A percentile compares a stretch with the other conserved stretches of the same genome.
Conservation (phyloP, 2,797 vertebrate genomes). For the Cottoperca gobio region DNA sequence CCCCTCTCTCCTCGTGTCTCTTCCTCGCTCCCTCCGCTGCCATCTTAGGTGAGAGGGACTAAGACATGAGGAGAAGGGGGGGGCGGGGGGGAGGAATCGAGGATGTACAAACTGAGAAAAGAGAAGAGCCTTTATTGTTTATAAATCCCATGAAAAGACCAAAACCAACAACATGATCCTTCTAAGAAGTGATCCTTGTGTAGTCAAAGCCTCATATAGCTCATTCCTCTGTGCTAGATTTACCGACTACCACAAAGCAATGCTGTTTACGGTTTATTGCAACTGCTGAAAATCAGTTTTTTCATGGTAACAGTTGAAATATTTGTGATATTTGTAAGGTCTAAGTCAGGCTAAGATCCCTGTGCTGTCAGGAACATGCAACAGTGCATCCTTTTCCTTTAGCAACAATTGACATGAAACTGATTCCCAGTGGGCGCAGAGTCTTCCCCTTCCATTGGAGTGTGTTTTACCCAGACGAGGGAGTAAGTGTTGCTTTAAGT, state of each 20-base stretch:
- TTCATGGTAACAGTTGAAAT: not conserved
- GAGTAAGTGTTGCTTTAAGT: conserved; percentile 39
- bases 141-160: not conserved
- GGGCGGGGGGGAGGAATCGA: too few species aligned
- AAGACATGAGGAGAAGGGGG: too few species aligned
- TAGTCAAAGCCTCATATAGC: not conserved
- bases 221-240: not conserved
- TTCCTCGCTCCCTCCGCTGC: too few species aligned
- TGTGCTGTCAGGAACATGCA: conserved; percentile 12
- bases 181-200: not conserved
- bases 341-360: not conserved
- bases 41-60: too few species aligned
- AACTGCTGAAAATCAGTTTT: not conserved
- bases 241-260: too few species aligned
- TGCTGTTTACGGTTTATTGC: not conserved
- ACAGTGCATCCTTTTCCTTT: not conserved
- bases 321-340: not conserved
- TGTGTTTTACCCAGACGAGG: conserved; percentile 22
- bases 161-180: not conserved
- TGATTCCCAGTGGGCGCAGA: conserved; percentile 1
- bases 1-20: too few species aligned
- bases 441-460: conserved; percentile 3
- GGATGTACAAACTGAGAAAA: too few species aligned
- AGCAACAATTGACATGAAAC: conserved; percentile 23
- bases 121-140: not conserved